Percentiles rank a stretch among this genome's conserved stretches.
Conservation (phyloP, 2,797 vertebrate genomes). For the Balearica regulorum region DNA sequence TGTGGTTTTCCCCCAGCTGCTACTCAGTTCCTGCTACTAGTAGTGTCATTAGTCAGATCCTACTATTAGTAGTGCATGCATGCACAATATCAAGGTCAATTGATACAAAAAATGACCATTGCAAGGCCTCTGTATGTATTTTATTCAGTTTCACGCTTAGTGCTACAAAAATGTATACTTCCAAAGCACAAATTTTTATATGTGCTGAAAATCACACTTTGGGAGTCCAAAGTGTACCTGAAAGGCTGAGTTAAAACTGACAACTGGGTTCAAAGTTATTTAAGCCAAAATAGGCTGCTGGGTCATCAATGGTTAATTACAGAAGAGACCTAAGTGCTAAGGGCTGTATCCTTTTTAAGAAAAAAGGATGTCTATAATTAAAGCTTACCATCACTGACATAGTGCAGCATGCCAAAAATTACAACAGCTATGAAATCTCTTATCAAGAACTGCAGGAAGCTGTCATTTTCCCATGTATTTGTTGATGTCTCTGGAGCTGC, state of each 20-base stretch:
- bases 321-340: not conserved
- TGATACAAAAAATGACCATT: not conserved
- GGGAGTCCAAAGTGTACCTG: not conserved
- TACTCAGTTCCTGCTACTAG: not conserved
- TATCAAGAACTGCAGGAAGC: not conserved
- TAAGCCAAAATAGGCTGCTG: not conserved
- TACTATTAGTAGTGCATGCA: not conserved
- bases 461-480: not conserved
- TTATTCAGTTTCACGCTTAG: not conserved
- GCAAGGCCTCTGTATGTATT: not conserved
- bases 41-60: not conserved
- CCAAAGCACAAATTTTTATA: not conserved
- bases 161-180: not conserved
- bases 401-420: not conserved
- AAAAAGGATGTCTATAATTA: not conserved
- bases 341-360: not conserved
- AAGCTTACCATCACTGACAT: not conserved
- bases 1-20: fast-evolving
- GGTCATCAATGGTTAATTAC: not conserved
- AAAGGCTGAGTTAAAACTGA: not conserved
- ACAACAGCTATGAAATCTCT: not conserved
- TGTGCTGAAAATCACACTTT: not conserved
- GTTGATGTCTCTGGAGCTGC: not conserved
- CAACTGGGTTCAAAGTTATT: not conserved
- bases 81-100: fast-evolving